Base-by-base conservation (phyloP, 2,888 invertebrate genomes). In the Automeris io region DNA sequence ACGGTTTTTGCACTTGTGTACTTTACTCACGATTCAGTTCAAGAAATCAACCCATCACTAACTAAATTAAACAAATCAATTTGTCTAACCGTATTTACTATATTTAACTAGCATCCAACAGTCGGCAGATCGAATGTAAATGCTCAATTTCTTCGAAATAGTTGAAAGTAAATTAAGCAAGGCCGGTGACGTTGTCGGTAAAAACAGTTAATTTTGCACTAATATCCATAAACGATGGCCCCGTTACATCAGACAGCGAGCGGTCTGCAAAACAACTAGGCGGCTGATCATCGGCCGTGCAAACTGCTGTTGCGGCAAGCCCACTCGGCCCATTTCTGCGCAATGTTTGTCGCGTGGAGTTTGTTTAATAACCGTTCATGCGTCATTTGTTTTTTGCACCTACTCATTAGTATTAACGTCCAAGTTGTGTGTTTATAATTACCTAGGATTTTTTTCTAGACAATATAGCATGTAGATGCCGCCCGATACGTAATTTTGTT, bases 211-310 rank as follows among this genome's bases (percentile, higher is more conserved):
- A 16, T 29, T 29, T n/a, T 29, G 29, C 29, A 16, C 29, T 29
- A 16, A 13, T 29, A 16, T 29, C 29, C 8, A 29, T 29, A 16
- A 29, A 29, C 8, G 29, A 29, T 29, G 16, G 29, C 23, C 23
- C 13, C 22, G 32, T 70, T 66, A 56, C 65, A 48, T 55, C 59
- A 67, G 11, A 22, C 40, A 49, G 55, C 60, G 46, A 57, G 49
- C 71, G 70, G 61, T 70, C 73, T 42, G 60, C 51, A 58, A 49
- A 56, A 44, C 46, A 53, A 46, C 31, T 47, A 47, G 50, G 37
- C 35, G 12, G 26, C 11, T 16, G 37, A 18, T 37, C 37, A 37
- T 18, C 26, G 26, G 29, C 29, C 29, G 29, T 29, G 16, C 29
- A 7, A 13, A n/a, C n/a, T 26, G 8, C 16, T 29, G 16, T 29